Conservation (phyloP, 2,797 vertebrate species). For the Urosaurus nigricauda region DNA sequence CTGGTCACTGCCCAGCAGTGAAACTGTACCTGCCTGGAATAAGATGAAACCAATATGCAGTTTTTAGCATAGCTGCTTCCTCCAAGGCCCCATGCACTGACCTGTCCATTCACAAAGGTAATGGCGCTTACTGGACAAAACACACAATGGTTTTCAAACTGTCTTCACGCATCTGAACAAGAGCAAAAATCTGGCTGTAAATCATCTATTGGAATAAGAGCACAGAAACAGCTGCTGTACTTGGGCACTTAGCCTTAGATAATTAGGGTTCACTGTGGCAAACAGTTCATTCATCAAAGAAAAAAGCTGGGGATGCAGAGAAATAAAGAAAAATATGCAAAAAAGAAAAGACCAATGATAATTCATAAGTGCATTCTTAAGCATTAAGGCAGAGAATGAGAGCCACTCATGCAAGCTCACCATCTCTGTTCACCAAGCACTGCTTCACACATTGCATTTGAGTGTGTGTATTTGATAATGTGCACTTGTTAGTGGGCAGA, state of each 20-base stretch:
- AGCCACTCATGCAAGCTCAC: background rate
- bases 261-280: background rate
- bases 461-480: background rate
- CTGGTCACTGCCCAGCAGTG: background rate
- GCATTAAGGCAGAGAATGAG: background rate
- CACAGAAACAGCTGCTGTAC: background rate
- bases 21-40: background rate
- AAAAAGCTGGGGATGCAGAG: background rate
- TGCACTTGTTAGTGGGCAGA: background rate
- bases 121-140: background rate
- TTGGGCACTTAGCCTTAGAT: background rate
- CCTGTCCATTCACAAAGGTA: background rate
- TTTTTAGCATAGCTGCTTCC: background rate
- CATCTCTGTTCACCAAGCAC: background rate
- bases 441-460: background rate
- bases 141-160: background rate
- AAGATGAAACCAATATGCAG: background rate
- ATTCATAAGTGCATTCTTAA: background rate
- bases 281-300: background rate
- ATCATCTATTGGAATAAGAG: background rate
- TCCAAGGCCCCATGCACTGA: background rate
- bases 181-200: background rate
- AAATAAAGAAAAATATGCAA: background rate
- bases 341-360: background rate
- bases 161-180: background rate